phyloP scores from a whole-genome alignment of 1,140 invertebrate genomes.

The Tetramorium simillimum region DNA sequence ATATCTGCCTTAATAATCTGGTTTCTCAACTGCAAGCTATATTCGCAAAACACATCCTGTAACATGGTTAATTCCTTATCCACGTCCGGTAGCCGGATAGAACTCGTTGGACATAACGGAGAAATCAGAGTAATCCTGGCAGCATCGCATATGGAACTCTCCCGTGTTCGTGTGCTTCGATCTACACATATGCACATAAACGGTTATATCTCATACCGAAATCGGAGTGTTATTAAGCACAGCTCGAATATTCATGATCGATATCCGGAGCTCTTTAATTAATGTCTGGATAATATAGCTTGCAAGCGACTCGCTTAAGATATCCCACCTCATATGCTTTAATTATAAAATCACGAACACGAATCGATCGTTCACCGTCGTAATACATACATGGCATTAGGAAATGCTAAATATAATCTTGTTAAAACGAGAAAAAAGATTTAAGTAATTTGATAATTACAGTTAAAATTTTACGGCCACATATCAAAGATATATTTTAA shows the following conservation, averaged over 20 bases:
- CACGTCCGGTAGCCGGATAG: slow-evolving; percentile 64
- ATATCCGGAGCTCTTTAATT: slow-evolving; percentile 55
- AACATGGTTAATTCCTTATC: slow-evolving; percentile 72
- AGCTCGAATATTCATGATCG: slow-evolving; percentile 58
- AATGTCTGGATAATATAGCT: slow-evolving; percentile 49
- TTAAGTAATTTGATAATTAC: background rate
- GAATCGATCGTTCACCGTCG: slow-evolving; percentile 9
- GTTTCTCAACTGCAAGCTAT: background rate
- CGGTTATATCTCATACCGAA: slow-evolving; percentile 26
- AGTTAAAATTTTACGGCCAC: background rate
- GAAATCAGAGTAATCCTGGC: slow-evolving; percentile 70
- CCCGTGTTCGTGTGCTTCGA: background rate
- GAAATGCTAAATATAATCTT: slow-evolving; percentile 9
- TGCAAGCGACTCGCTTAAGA: slow-evolving; percentile 19
- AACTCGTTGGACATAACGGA: slow-evolving; percentile 63
- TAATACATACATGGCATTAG: background rate
- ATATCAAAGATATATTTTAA: background rate
- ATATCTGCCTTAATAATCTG: slow-evolving; percentile 1
- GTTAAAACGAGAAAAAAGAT: background rate
- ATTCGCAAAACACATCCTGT: slow-evolving; percentile 37
- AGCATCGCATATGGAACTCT: slow-evolving; percentile 39
- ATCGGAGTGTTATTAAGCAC: slow-evolving; percentile 56
- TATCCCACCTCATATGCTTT: slow-evolving; percentile 20
- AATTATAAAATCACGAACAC: slow-evolving; percentile 36
- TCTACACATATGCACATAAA: background rate